Conservation (phyloP, 2,113 vertebrate species). For the Calidris pygmaea region DNA sequence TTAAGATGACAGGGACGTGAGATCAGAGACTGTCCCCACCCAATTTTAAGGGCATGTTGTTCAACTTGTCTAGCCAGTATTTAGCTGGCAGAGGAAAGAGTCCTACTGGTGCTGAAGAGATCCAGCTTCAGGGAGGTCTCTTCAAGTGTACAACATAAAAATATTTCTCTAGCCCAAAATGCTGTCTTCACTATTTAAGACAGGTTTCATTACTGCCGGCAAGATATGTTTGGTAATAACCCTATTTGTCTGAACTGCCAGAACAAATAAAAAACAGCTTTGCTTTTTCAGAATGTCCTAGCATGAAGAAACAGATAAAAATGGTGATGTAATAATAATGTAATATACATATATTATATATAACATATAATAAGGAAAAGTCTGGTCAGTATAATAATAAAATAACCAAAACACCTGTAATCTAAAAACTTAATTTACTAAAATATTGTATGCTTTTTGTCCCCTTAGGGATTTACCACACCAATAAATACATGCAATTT, state of each 20-base stretch:
- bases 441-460: not conserved
- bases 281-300: not conserved
- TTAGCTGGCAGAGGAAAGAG: not conserved
- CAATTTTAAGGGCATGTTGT: not conserved
- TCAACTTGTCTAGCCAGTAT: conserved; percentile 24
- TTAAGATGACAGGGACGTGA: not conserved
- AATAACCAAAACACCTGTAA: not conserved
- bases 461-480: not conserved
- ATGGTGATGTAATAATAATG: not conserved
- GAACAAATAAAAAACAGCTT: not conserved
- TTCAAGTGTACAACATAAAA: not conserved
- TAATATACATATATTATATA: not conserved
- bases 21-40: not conserved
- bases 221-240: not conserved
- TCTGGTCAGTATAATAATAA: not conserved
- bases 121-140: not conserved
- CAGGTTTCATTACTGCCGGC: not conserved
- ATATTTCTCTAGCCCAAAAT: not conserved
- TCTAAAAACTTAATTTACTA: not conserved
- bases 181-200: not conserved
- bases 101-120: not conserved
- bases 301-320: not conserved
- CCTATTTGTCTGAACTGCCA: not conserved
- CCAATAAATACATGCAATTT: not conserved
- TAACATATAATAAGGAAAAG: not conserved